phyloP scores from a whole-genome alignment of 2,113 vertebrate genomes.

The Vulpes ferrilata region DNA sequence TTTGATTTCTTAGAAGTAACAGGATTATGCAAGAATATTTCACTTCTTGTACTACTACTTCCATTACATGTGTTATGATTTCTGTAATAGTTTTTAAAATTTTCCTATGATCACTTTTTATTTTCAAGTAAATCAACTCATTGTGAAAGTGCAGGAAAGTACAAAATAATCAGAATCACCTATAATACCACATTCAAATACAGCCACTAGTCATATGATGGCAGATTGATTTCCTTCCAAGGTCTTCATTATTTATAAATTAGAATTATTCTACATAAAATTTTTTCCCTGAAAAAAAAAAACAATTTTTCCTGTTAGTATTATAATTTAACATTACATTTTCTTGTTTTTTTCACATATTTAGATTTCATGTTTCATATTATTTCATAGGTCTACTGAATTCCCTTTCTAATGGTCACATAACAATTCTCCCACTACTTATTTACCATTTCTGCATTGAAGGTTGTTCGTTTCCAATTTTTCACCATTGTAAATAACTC shows the following conservation, averaged over 20 bases:
- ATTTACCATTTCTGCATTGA: neutral
- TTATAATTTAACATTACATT: neutral
- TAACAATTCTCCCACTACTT: neutral
- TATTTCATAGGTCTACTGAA: neutral
- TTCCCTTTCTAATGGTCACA: neutral
- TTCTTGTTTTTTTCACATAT: neutral
- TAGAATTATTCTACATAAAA: neutral
- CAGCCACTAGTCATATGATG: rapidly evolving
- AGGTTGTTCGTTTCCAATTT: neutral
- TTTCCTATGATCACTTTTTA: neutral
- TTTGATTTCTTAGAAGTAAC: neutral
- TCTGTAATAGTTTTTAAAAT: neutral
- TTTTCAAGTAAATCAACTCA: slow-evolving; percentile 56
- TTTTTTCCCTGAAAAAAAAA: neutral
- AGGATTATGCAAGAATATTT: neutral
- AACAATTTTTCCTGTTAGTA: neutral
- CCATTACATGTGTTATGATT: neutral
- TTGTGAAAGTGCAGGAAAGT: slow-evolving; percentile 13
- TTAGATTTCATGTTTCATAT: neutral
- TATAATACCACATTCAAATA: neutral
- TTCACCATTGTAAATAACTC: neutral
- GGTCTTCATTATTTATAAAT: neutral
- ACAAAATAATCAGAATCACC: neutral
- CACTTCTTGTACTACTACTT: neutral
- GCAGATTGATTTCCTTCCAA: neutral